A percentile compares a stretch with the other conserved stretches of the same genome.
These are phyloP conservation scores for Brienomyrus longianalis DNA, from an alignment of 2,113 vertebrate species.

Conservation along the genomic window DNA sequence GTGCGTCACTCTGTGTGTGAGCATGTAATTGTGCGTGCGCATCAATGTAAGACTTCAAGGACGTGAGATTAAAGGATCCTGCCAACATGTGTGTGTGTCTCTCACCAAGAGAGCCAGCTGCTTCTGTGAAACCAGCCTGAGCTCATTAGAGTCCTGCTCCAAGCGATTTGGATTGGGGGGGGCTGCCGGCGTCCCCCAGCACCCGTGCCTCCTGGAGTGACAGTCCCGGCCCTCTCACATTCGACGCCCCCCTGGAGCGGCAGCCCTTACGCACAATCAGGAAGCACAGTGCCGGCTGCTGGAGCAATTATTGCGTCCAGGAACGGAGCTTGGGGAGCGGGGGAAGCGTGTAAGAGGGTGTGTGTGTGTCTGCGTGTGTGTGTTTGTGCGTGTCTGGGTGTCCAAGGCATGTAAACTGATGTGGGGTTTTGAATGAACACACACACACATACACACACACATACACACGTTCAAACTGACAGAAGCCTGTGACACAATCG, in stretches of 20 bases:
- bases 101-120: slow-evolving; percentile 16
- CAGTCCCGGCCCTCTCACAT: slow-evolving; percentile 41
- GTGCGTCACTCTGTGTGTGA: slow-evolving; percentile 29
- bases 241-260: slow-evolving; percentile 13
- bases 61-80: background rate
- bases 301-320: slow-evolving; percentile 81
- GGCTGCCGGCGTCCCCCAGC: slow-evolving; percentile 33
- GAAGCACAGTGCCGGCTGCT: slow-evolving; percentile 71
- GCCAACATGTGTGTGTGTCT: slow-evolving; percentile 8
- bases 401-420: background rate
- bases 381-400: background rate
- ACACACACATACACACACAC: slow-evolving; percentile 1
- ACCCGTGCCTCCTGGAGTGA: slow-evolving; percentile 53
- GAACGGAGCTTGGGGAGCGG: slow-evolving; percentile 51
- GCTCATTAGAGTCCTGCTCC: slow-evolving; percentile 54
- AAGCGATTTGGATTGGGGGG: slow-evolving; percentile 43
- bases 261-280: slow-evolving; percentile 59
- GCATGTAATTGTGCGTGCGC: background rate
- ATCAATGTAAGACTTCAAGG: slow-evolving; percentile 19
- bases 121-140: slow-evolving; percentile 39
- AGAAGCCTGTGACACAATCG: background rate
- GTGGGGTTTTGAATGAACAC: slow-evolving; percentile 3
- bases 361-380: background rate
- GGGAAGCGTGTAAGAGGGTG: background rate
- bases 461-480: background rate